Base-by-base conservation (phyloP, 2,797 vertebrate genomes). In the Acanthurus tractus region DNA sequence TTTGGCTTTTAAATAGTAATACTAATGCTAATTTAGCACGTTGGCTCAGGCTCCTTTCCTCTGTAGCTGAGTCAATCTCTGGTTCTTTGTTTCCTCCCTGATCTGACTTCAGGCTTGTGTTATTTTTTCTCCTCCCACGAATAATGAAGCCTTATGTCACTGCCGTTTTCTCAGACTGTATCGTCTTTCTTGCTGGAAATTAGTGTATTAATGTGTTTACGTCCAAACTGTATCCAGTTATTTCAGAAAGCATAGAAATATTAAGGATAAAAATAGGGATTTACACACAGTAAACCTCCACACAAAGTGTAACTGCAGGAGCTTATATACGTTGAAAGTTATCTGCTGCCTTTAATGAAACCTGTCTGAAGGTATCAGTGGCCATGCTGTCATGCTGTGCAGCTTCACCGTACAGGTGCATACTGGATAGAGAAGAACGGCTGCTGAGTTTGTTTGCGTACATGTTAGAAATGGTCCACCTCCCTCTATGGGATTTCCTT, bases 401-500 rank as follows among this genome's bases (percentile, higher is more conserved):
- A 55, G 78, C 63, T 64, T 20, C 36, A 14, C 20, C 29, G 49
- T 62, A 59, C 87, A 89, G 89, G 87, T 92, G 88, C 77, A 70
- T 44, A n/a, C 48, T 52, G 77, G 78, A 80, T 82, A 53, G 62
- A 72, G 44, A 72, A 18, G 18, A 46, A 17, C 63, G 36, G 82
- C 62, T 81, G 75, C 78, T 62, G 50, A 45, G 40, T 88, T 82
- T 84, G 79, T 86, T 83, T 85, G 68, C 12, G 8, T 72, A 64
- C 76, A 62, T 76, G 71, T 64, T 73, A 67, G 59, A 89, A 76
- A 48, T 34, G 62, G 55, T 68, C 61, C 76, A 66, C 74, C 78
- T 85, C 83, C 81, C 80, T 79, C 76, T 83, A 40, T 85, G 90
- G 92, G 93, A 93, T 91, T 95, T 95, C 94, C 91, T 85, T 87